Conservation (phyloP, 2,797 vertebrate species). For the Hybognathus amarus region DNA sequence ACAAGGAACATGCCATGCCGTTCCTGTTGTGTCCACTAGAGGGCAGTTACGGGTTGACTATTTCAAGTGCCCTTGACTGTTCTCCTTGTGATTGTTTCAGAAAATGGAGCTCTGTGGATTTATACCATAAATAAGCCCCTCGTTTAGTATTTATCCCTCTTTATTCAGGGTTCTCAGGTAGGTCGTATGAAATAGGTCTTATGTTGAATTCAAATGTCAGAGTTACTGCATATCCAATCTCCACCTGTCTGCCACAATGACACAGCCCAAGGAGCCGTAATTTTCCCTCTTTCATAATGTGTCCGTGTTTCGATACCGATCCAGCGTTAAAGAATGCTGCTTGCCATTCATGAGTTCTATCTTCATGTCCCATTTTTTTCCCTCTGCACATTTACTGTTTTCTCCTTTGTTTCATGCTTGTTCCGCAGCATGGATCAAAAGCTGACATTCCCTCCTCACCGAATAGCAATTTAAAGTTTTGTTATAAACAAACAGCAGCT, state of each 20-base stretch:
- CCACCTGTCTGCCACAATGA: background rate
- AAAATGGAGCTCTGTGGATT: constrained; percentile 28
- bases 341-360: constrained; percentile 43
- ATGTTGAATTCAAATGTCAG: background rate
- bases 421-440: constrained; percentile 16
- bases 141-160: constrained; percentile 17
- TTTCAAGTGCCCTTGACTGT: constrained; percentile 44
- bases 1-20: background rate
- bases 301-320: constrained; percentile 21
- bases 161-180: background rate
- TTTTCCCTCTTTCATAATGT: constrained; percentile 21
- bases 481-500: constrained; percentile 42
- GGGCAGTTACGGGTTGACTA: constrained; percentile 41
- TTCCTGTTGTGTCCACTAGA: constrained; percentile 55
- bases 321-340: constrained; percentile 13
- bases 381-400: background rate
- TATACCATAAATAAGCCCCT: background rate
- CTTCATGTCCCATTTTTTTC: background rate
- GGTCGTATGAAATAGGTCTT: background rate
- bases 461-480: constrained; percentile 51
- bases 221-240: background rate
- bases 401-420: constrained; percentile 29
- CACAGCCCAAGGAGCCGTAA: background rate
- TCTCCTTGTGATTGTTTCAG: constrained; percentile 41
- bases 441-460: constrained; percentile 35